These are phyloP conservation scores for Radopholus similis DNA, from an alignment of 1,140 invertebrate species.

Conservation along the genomic window DNA sequence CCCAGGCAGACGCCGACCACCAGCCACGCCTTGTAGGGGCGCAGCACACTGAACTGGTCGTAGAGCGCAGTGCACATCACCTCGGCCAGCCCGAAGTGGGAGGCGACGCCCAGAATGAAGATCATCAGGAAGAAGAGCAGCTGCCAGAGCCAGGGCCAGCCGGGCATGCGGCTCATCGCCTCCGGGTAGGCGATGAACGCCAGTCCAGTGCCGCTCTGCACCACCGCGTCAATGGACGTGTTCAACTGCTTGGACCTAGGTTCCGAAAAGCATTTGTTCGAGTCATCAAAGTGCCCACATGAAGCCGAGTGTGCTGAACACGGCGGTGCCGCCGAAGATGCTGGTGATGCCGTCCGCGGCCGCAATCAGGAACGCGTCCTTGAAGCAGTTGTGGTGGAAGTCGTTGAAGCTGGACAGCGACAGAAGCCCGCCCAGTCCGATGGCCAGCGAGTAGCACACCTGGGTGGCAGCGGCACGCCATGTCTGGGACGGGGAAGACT, in stretches of 20 bases:
- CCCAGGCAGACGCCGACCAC: slow-evolving; percentile 32
- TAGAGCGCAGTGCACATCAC: slow-evolving; percentile 46
- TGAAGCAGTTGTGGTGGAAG: slow-evolving; percentile 37
- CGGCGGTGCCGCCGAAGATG: slow-evolving; percentile 64
- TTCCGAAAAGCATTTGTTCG: slow-evolving; percentile 37
- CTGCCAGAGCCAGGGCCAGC: slow-evolving; percentile 62
- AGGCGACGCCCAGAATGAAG: slow-evolving; percentile 60
- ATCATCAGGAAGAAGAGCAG: slow-evolving; percentile 62
- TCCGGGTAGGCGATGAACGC: slow-evolving; percentile 60
- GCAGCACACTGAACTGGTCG: slow-evolving; percentile 45
- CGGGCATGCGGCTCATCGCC: slow-evolving; percentile 60
- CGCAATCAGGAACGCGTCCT: slow-evolving; percentile 69
- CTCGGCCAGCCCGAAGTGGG: slow-evolving; percentile 50
- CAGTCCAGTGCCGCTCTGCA: slow-evolving; percentile 61
- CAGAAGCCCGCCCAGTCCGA: slow-evolving; percentile 25
- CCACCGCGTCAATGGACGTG: slow-evolving; percentile 65
- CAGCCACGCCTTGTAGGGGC: slow-evolving; percentile 22
- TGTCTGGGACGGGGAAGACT: slow-evolving; percentile 16
- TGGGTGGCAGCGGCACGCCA: slow-evolving; percentile 45
- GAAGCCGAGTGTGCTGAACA: too few species aligned
- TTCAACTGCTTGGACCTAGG: slow-evolving; percentile 64
- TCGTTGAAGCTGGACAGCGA: slow-evolving; percentile 36
- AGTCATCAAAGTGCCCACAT: background rate
- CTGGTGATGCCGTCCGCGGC: slow-evolving; percentile 69
- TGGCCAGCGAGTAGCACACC: slow-evolving; percentile 37